Percentiles rank a stretch among this genome's conserved stretches.
These are phyloP conservation scores for Catalaphyllia jardinei DNA, from an alignment of 64 coral and sea anemone species.

Conservation along the genomic window DNA sequence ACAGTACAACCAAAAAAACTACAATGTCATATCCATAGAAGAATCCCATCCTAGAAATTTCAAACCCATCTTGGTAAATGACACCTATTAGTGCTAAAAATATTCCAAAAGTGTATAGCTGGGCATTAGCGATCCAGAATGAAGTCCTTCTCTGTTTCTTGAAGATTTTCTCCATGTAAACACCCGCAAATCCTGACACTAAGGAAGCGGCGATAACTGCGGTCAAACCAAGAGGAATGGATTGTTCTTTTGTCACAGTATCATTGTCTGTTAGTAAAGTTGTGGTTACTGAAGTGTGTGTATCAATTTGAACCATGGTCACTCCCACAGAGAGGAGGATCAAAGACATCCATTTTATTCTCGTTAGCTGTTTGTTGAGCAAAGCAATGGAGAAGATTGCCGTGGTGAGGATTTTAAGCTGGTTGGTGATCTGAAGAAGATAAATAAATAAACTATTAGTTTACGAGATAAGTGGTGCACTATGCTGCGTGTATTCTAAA, in stretches of 20 bases:
- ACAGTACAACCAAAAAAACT: conserved; percentile 49
- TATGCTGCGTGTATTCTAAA: too few relatives aligned
- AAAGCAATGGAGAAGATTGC: conserved; percentile 69
- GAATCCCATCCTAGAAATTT: conserved; percentile 54
- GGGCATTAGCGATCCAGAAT: conserved; percentile 70
- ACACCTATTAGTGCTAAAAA: conserved; percentile 56
- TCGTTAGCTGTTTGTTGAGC: conserved; percentile 56
- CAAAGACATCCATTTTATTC: conserved; percentile 58
- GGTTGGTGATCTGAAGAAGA: conserved; percentile 68
- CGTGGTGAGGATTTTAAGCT: conserved; percentile 71
- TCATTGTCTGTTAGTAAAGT: neutral
- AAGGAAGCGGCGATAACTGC: conserved; percentile 58
- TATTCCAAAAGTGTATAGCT: conserved; percentile 55
- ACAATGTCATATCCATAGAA: conserved; percentile 74
- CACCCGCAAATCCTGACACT: conserved; percentile 76
- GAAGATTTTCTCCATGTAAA: conserved; percentile 73
- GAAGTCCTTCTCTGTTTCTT: conserved; percentile 49
- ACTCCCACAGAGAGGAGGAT: conserved; percentile 55
- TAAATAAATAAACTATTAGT: neutral
- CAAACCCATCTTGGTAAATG: conserved; percentile 46
- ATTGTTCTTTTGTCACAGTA: conserved; percentile 19
- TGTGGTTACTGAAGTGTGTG: conserved; percentile 32
- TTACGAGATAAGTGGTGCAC: too few relatives aligned
- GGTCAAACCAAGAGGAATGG: conserved; percentile 44
- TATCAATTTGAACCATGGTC: conserved; percentile 60